phyloP scores from a whole-genome alignment of 2,797 vertebrate genomes.

The Phataginus tricuspis region DNA sequence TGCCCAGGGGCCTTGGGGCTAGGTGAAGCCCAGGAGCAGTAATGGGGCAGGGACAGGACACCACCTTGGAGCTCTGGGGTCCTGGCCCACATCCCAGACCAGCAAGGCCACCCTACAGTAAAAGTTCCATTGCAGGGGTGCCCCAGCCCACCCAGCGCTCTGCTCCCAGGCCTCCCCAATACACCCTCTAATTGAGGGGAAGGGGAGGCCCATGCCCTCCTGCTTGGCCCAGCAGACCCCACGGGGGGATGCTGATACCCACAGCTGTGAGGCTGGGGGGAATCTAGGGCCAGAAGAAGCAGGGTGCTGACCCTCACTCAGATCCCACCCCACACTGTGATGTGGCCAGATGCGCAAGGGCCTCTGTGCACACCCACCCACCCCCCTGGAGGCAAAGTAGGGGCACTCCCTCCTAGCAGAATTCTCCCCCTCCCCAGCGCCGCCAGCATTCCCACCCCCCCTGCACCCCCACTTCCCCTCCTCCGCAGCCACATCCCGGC shows the following conservation, averaged over 20 bases:
- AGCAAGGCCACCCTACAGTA: background rate
- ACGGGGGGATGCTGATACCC: background rate
- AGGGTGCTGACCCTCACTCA: no score
- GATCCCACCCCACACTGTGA: no score
- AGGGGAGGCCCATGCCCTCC: background rate
- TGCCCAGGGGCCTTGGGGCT: background rate
- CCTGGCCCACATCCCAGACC: background rate
- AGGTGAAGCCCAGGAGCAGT: background rate
- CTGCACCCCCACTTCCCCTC: constrained; percentile 46
- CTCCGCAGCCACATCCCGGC: constrained; percentile 44
- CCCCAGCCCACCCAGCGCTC: background rate
- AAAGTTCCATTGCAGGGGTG: background rate
- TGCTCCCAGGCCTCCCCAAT: background rate
- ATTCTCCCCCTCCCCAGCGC: background rate
- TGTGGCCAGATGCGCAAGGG: background rate
- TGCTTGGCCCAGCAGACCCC: background rate
- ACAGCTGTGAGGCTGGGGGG: background rate
- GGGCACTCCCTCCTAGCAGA: background rate
- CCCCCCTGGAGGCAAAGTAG: background rate
- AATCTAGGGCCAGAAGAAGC: no score
- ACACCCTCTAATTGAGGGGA: background rate
- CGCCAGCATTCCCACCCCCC: no score
- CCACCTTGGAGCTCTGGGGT: background rate
- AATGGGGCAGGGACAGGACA: background rate
- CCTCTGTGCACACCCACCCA: no score